Evolutionary conservation across 2,888 invertebrate species (phyloP).

Genomic region (Dromius quadrimaculatus): DNA sequence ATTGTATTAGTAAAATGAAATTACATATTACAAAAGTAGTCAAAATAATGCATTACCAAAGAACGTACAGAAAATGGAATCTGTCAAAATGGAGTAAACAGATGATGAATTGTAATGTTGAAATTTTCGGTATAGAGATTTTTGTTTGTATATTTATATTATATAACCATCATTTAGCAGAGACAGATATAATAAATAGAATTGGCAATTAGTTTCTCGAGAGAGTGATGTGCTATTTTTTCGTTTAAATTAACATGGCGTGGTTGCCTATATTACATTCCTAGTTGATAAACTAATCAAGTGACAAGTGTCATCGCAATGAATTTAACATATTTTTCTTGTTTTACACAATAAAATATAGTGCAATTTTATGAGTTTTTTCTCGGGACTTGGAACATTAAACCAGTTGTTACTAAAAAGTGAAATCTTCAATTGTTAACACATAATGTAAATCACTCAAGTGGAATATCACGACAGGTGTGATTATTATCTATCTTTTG

Average conservation of each 20-base stretch:
- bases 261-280: constrained; percentile 41
- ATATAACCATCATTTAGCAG: background rate
- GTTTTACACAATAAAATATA: constrained; percentile 19
- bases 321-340: constrained; percentile 34
- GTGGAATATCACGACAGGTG: constrained; percentile 48
- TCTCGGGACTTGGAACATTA: constrained; percentile 4
- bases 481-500: constrained; percentile 44
- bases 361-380: constrained; percentile 3
- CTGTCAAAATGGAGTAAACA: constrained; percentile 53
- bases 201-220: background rate
- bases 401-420: constrained; percentile 27
- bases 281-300: constrained; percentile 48
- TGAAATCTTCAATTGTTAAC: constrained; percentile 47
- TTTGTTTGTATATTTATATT: constrained; percentile 9
- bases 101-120: constrained; percentile 34
- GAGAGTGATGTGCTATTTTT: constrained; percentile 4
- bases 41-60: background rate
- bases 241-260: constrained; percentile 40
- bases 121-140: background rate
- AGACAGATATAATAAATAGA: constrained; percentile 1
- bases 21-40: no score
- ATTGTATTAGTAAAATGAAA: no score
- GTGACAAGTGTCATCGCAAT: constrained; percentile 49
- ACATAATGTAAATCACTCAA: constrained; percentile 48
- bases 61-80: constrained; percentile 17